Conservation (phyloP, 2,113 vertebrate genomes). For the Lepus europaeus region DNA sequence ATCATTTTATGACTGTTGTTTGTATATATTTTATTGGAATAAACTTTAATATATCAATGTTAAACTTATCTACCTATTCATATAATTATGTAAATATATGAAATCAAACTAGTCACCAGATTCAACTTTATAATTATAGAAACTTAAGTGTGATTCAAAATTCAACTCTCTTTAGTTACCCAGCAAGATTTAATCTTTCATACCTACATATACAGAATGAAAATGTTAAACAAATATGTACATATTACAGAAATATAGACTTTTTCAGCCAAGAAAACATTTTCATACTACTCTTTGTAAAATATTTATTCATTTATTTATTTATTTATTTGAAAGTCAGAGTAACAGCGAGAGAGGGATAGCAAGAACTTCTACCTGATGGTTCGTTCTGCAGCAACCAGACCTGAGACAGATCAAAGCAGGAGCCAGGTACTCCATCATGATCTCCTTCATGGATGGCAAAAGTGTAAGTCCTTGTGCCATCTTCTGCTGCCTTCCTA, state of each 20-base stretch:
- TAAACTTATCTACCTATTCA: neutral
- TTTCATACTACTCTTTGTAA: neutral
- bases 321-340: too few relatives aligned
- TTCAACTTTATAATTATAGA: neutral
- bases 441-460: too few relatives aligned
- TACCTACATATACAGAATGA: neutral
- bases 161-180: neutral
- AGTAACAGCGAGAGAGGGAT: too few relatives aligned
- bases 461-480: too few relatives aligned
- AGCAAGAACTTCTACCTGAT: too few relatives aligned
- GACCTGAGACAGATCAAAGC: too few relatives aligned
- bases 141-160: neutral
- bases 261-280: neutral
- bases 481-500: too few relatives aligned
- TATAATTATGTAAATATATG: neutral
- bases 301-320: too few relatives aligned
- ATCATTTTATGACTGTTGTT: neutral
- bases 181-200: conserved; percentile 17
- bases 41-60: neutral
- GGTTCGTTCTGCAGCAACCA: too few relatives aligned
- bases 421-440: too few relatives aligned
- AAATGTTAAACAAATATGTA: neutral
- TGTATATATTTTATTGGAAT: neutral
- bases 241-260: neutral
- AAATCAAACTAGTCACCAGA: neutral